Conservation (phyloP, 2,797 vertebrate genomes). For the Channa striata region DNA sequence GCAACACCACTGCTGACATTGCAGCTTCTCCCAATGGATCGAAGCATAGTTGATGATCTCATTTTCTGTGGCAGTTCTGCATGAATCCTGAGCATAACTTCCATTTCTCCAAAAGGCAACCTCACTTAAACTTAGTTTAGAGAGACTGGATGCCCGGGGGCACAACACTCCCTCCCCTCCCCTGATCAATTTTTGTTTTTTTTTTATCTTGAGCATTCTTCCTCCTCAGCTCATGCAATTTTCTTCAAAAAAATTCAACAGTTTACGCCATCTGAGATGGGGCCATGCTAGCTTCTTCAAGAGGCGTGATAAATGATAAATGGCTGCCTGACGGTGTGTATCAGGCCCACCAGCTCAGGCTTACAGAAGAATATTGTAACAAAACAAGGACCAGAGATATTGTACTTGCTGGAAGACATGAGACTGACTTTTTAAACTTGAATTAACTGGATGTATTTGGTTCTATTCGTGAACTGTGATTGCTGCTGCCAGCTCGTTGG, state of each 20-base stretch:
- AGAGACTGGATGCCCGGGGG: constrained; percentile 19
- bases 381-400: not conserved
- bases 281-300: constrained; percentile 25
- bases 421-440: constrained; percentile 16
- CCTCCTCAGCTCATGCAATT: constrained; percentile 6
- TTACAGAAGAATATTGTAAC: not conserved
- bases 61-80: constrained; percentile 32
- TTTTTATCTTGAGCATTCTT: constrained; percentile 8
- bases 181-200: constrained; percentile 1
- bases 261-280: constrained; percentile 26
- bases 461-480: constrained; percentile 36
- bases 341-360: constrained; percentile 1
- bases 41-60: constrained; percentile 20
- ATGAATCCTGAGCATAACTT: constrained; percentile 30
- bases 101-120: constrained; percentile 2
- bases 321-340: constrained; percentile 1
- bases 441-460: constrained; percentile 33
- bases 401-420: constrained; percentile 10
- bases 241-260: constrained; percentile 6
- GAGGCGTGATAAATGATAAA: constrained; percentile 20
- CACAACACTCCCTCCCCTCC: not conserved
- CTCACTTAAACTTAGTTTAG: not conserved
- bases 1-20: constrained; percentile 42
- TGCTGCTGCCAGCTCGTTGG: constrained; percentile 57
- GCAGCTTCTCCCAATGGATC: constrained; percentile 51